These are phyloP conservation scores for Meloidogyne exigua DNA, from an alignment of 1,140 invertebrate species.

Conservation along the genomic window DNA sequence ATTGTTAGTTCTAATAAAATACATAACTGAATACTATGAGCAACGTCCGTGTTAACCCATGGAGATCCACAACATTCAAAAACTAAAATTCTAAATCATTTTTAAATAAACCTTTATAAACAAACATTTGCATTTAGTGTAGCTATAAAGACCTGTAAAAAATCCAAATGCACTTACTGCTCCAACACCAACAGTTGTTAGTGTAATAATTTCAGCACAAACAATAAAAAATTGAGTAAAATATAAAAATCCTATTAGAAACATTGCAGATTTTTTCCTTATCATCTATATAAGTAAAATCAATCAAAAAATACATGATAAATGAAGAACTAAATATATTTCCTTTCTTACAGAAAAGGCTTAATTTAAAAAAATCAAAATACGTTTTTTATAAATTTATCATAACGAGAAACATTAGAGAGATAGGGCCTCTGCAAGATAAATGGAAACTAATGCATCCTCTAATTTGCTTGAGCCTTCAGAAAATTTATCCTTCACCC, in stretches of 20 bases:
- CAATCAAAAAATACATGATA: not conserved
- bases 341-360: not conserved
- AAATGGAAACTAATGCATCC: constrained; percentile 7
- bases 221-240: not conserved
- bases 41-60: constrained; percentile 19
- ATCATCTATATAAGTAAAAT: not conserved
- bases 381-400: not conserved
- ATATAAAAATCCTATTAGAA: not conserved
- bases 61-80: constrained; percentile 13
- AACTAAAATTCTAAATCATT: not conserved
- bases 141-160: constrained; percentile 7
- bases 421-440: constrained; percentile 6
- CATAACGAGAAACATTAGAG: constrained; percentile 6
- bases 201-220: constrained; percentile 6
- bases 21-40: not conserved
- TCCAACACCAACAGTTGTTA: constrained; percentile 7
- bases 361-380: not conserved
- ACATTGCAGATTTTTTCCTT: not conserved
- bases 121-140: constrained; percentile 20
- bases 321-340: not conserved
- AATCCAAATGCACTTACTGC: constrained; percentile 16
- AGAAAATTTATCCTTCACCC: constrained; percentile 13
- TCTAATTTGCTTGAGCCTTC: constrained; percentile 1
- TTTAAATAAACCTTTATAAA: not conserved
- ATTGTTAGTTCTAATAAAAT: not conserved